Conservation (phyloP, 2,797 vertebrate genomes). For the Harpagifer antarcticus region DNA sequence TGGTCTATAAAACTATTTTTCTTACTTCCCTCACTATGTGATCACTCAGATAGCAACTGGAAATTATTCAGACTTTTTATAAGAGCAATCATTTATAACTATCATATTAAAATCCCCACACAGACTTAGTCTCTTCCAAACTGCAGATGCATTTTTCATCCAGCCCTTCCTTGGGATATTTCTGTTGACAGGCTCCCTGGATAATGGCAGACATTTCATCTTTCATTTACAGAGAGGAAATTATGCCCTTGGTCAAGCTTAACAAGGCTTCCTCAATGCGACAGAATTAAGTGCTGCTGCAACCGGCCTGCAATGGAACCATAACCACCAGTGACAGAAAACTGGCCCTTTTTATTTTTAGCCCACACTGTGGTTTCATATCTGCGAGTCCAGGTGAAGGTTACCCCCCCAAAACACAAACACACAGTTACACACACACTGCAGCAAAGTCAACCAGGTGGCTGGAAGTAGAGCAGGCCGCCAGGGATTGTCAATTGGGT, state of each 20-base stretch:
- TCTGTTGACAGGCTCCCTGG: conserved; percentile 63
- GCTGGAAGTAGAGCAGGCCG: conserved; percentile 82
- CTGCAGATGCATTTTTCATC: conserved; percentile 69
- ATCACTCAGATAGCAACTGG: background rate
- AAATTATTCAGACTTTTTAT: conserved; percentile 4
- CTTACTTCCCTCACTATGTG: background rate
- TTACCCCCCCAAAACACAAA: conserved; percentile 20
- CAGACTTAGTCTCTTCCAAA: conserved; percentile 31
- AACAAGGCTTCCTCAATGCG: conserved; percentile 46
- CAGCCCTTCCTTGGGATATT: conserved; percentile 46
- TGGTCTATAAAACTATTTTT: background rate
- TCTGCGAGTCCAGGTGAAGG: conserved; percentile 61
- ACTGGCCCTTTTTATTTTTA: conserved; percentile 49
- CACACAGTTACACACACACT: conserved; percentile 22
- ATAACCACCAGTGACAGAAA: conserved; percentile 42
- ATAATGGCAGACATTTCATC: conserved; percentile 66
- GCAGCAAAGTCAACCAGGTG: conserved; percentile 81
- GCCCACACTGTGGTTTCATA: conserved; percentile 34
- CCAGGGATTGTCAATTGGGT: conserved; percentile 67
- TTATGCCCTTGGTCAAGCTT: conserved; percentile 60
- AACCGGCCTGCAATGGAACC: conserved; percentile 24
- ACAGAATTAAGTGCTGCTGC: conserved; percentile 47
- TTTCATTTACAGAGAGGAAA: conserved; percentile 62
- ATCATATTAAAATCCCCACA: conserved; percentile 42
- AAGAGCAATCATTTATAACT: conserved; percentile 8